phyloP scores from a whole-genome alignment of 2,113 vertebrate species.

The Cheilinus undulatus region DNA sequence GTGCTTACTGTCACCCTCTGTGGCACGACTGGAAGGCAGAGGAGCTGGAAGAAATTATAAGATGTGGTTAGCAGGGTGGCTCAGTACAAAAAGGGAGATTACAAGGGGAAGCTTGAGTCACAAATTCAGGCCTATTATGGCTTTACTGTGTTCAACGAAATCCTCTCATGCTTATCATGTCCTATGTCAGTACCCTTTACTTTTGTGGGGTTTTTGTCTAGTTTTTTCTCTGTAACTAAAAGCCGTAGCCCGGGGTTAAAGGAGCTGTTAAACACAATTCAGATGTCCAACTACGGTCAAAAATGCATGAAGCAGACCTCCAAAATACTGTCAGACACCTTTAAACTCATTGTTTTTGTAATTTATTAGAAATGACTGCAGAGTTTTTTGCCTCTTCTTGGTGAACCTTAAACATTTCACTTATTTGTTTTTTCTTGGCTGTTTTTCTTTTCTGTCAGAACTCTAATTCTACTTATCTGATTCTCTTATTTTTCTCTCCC shows the following conservation, averaged over 20 bases:
- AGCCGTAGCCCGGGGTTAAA: neutral
- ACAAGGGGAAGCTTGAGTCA: constrained; percentile 23
- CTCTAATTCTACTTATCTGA: no score
- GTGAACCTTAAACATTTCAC: no score
- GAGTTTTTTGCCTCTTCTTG: no score
- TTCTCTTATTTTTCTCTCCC: no score
- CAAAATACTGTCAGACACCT: no score
- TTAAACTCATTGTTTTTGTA: no score
- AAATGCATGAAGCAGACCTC: no score
- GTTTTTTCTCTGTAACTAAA: neutral
- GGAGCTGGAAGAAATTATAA: constrained; percentile 38
- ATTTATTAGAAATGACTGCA: no score
- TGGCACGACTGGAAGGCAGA: constrained; percentile 6
- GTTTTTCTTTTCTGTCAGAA: no score
- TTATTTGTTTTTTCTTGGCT: no score
- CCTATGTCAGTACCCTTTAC: constrained; percentile 62
- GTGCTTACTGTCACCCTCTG: constrained; percentile 46
- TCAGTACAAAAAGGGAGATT: constrained; percentile 44
- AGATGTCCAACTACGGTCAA: constrained; percentile 35
- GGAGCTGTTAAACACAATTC: neutral
- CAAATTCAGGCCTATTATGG: constrained; percentile 41
- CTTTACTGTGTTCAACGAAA: constrained; percentile 37
- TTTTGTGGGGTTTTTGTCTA: constrained; percentile 22
- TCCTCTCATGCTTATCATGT: constrained; percentile 51
- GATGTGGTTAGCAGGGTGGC: constrained; percentile 36